Base-by-base conservation (phyloP, 2,797 vertebrate species). In the Rhinoraja longicauda region DNA sequence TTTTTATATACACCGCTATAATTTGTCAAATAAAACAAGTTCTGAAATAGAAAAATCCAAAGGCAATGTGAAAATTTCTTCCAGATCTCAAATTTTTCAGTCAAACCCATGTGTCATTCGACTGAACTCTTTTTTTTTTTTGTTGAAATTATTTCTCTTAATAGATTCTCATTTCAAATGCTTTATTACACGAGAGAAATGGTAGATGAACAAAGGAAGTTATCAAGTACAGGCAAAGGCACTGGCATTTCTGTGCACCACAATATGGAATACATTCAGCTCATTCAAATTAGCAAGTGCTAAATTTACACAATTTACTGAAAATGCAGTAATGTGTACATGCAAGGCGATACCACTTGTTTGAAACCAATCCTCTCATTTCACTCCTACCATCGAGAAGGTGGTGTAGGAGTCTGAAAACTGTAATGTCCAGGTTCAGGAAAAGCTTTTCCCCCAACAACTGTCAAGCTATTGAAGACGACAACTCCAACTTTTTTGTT, bases 281-380 rank as follows among this genome's bases (percentile, higher is more conserved):
- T 72, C 88, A 70, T 90, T 90, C 15, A 67, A 90, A 72, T 72
- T 5, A 72, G 82, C 26, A 7, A 59, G 81, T n/a, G 81, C 67
- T 90, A 36, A 90, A 90, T 70, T 90, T 90, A 3, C 64, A 90
- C 19, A 70, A 90, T 70, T 67, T 24, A 90, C 19, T 64, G 72
- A 70, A 64, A 64, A 72, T 19, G 67, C 62, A 26, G 6, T 90
- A 32, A 90, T 9, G 7, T 19, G 21, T 90, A 90, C 88, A 90
- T 70, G 62, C 88, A 72, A 90, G 64, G 64, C 70, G 64, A 90
- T 90, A 64, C 88, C 88, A 72, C 19, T 72, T 90, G 88, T 72
- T 39, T 8, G 39, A 6, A 21, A 32, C 21, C 9, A 88, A 90
- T n/a, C n/a, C n/a, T n/a, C n/a, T n/a, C n/a, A n/a, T n/a, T n/a